A percentile compares a stretch with the other conserved stretches of the same genome.
Conservation (phyloP, 2,888 invertebrate genomes). For the Octonoba sinensis region DNA sequence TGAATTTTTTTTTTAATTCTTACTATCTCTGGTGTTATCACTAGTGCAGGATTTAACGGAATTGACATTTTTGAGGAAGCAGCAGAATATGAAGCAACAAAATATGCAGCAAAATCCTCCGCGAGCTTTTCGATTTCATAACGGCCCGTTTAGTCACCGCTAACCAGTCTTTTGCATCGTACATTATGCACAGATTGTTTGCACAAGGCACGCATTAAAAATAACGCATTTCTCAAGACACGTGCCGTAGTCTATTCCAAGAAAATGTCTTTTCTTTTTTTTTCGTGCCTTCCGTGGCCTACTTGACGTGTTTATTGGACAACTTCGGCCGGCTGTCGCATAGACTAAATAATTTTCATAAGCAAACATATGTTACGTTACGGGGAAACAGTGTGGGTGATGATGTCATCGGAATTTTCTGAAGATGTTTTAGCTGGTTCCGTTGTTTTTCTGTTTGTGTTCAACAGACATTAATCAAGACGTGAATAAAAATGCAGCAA, state of each 20-base stretch:
- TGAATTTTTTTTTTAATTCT: too few relatives aligned
- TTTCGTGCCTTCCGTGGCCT: background rate
- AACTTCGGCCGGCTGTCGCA: constrained; percentile 12
- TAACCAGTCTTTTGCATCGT: too few relatives aligned
- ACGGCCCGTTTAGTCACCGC: too few relatives aligned
- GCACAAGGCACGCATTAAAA: constrained; percentile 6
- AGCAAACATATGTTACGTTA: constrained; percentile 4
- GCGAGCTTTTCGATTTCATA: background rate
- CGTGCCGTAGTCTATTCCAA: background rate
- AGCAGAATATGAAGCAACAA: too few relatives aligned
- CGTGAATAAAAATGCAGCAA: background rate
- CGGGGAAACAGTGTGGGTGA: background rate
- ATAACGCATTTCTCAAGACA: constrained; percentile 7
- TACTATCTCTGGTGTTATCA: too few relatives aligned
- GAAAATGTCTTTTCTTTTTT: background rate
- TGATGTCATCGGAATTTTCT: constrained; percentile 22
- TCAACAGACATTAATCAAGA: background rate
- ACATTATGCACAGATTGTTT: constrained; percentile 8
- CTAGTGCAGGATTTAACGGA: too few relatives aligned
- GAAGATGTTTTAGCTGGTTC: constrained; percentile 4
- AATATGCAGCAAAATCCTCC: background rate
- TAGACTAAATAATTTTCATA: constrained; percentile 51
- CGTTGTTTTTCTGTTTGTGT: background rate
- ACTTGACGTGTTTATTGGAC: constrained; percentile 47
- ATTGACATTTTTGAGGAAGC: too few relatives aligned